Conservation (phyloP, 2,113 vertebrate species). For the Upupa epops region DNA sequence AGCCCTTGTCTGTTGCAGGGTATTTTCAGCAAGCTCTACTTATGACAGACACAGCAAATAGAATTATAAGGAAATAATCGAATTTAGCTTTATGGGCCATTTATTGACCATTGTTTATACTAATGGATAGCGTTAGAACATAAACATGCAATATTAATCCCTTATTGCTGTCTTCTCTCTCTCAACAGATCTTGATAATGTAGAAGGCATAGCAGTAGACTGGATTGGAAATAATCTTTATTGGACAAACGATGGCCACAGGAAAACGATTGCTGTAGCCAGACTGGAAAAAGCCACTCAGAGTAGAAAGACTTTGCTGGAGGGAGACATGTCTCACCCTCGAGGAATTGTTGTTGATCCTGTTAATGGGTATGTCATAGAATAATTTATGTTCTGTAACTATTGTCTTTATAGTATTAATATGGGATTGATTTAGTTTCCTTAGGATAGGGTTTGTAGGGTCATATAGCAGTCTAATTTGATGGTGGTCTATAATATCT, state of each 20-base stretch:
- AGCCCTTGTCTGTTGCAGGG: neutral
- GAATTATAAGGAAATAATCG: neutral
- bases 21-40: neutral
- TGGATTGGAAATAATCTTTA: slow-evolving; percentile 98
- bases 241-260: slow-evolving; percentile 98
- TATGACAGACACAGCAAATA: neutral
- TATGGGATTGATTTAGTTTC: neutral
- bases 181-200: slow-evolving; percentile 91
- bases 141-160: neutral
- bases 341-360: slow-evolving; percentile 97
- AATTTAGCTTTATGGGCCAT: neutral
- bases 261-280: slow-evolving; percentile 94
- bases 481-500: neutral
- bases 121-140: neutral
- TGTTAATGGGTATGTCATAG: slow-evolving; percentile 84
- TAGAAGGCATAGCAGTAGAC: slow-evolving; percentile 97
- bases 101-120: neutral
- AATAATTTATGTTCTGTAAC: neutral
- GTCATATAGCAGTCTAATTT: neutral
- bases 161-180: neutral
- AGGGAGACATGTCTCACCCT: slow-evolving; percentile 97
- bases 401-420: neutral
- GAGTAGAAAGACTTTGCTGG: slow-evolving; percentile 91
- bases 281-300: slow-evolving; percentile 91
- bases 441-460: neutral